Base-by-base conservation (phyloP, 2,113 vertebrate genomes). In the Pelmatolapia mariae region DNA sequence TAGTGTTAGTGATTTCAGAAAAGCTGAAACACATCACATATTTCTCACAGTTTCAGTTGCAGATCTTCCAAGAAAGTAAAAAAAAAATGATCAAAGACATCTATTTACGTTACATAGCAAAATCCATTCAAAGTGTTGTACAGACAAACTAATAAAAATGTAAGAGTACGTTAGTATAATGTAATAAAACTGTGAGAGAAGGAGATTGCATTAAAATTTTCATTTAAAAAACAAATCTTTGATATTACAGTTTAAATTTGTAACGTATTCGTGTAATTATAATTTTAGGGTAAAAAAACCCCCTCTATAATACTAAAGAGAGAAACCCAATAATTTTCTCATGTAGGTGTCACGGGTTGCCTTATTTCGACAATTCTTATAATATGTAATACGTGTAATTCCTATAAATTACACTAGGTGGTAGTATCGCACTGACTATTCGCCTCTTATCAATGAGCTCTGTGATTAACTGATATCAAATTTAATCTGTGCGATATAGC, bases 401-500 rank as follows among this genome's bases (percentile, higher is more conserved):
- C 19, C 8, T 11, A 6, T 29, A 11, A 50, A 8, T 1, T 1
- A 38, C 92, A 89, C 88, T 92, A 86, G 90, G 40, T 89, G 94
- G 68, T 11, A 88, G 16, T 87, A 24, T 83, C 10, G 59, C 71
- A 81, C 57, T 26, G 47, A 2, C 13, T 13, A 76, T 76, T 59
- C 26, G 36, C 26, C 4, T 57, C 36, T 43, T 4, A 19, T 11
- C n/a, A 15, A 47, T 52, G 52, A 88, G 68, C 86, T 89, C 82
- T 71, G 59, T 22, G 24, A 59, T 81, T 38, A 24, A 93, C 59
- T 86, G 86, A 88, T 90, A 90, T 89, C 10, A 68, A 36, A 89
- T 87, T 83, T 38, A 92, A 91, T 90, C 61, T 86, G 80, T 87
- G 86, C 81, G 83, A 91, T 81, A 81, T 79, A 90, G 56, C 50